Percentiles rank a stretch among this genome's conserved stretches.
phyloP scores from a whole-genome alignment of 2,113 vertebrate genomes.

The Hemicordylus capensis region DNA sequence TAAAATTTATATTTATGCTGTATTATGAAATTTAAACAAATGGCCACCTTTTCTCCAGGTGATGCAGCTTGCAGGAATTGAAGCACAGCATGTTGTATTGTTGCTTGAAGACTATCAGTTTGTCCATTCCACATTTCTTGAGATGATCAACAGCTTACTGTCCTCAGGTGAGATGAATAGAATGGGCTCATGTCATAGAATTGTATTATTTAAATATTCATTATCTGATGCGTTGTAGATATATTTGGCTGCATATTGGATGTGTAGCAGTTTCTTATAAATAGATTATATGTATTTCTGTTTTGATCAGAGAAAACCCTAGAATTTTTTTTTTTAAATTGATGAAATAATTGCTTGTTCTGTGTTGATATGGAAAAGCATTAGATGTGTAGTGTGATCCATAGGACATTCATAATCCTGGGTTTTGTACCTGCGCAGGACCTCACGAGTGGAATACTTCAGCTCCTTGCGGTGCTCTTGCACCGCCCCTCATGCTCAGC shows the following conservation, averaged over 20 bases:
- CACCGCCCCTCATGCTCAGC: no score
- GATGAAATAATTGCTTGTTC: not conserved
- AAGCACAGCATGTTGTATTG: conserved; percentile 91
- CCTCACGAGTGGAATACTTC: no score
- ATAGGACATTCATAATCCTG: no score
- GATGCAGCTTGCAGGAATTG: conserved; percentile 90
- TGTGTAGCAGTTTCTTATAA: not conserved
- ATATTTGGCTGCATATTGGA: not conserved
- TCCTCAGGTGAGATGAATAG: conserved; percentile 88
- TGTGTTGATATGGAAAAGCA: not conserved
- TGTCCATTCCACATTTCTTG: conserved; percentile 88
- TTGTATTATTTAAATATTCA: not conserved
- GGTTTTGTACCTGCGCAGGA: no score
- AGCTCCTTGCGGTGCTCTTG: no score
- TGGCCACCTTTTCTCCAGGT: conserved; percentile 75
- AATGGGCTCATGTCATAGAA: not conserved
- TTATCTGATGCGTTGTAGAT: not conserved
- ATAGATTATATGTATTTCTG: not conserved
- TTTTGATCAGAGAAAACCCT: not conserved
- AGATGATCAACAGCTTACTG: conserved; percentile 97
- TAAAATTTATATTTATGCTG: not conserved
- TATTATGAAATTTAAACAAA: conserved; percentile 8
- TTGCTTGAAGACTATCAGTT: conserved; percentile 96
- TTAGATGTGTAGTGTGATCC: no score
- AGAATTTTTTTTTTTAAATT: not conserved